Conservation (phyloP, 2,113 vertebrate genomes). For the Neopipo cinnamomea region DNA sequence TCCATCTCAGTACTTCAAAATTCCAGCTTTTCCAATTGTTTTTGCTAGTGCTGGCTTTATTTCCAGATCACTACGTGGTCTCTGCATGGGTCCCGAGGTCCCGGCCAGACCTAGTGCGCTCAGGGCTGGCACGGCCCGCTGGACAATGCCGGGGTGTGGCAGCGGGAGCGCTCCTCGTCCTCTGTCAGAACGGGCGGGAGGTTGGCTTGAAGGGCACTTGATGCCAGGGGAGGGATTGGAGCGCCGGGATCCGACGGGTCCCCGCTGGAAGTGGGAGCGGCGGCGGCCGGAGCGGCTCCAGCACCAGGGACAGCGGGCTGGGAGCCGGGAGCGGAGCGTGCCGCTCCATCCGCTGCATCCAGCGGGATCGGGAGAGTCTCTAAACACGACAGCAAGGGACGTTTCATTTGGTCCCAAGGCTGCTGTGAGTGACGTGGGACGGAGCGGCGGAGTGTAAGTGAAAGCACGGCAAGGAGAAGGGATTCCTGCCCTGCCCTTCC, state of each 20-base stretch:
- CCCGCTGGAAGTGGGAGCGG: background rate
- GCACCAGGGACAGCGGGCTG: constrained; percentile 16
- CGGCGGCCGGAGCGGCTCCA: background rate
- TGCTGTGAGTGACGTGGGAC: constrained; percentile 28
- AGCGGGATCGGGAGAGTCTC: rapidly evolving
- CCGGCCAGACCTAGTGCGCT: rapidly evolving
- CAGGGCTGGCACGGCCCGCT: background rate
- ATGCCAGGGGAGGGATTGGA: background rate
- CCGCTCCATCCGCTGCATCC: background rate
- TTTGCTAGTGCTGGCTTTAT: background rate
- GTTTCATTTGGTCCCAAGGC: background rate
- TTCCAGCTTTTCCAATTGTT: background rate
- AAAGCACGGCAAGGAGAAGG: background rate
- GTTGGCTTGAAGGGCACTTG: rapidly evolving
- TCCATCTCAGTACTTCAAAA: background rate
- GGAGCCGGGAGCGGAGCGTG: background rate
- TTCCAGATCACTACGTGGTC: rapidly evolving
- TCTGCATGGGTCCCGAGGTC: background rate
- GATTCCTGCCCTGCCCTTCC: constrained; percentile 37
- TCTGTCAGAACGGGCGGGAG: background rate
- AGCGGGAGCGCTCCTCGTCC: rapidly evolving
- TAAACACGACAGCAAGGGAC: rapidly evolving
- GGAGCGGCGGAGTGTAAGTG: constrained; percentile 16
- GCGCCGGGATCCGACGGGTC: background rate
- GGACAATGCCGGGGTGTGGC: rapidly evolving